Conservation (phyloP, 2,797 vertebrate species). For the Alfaro cultratus region DNA sequence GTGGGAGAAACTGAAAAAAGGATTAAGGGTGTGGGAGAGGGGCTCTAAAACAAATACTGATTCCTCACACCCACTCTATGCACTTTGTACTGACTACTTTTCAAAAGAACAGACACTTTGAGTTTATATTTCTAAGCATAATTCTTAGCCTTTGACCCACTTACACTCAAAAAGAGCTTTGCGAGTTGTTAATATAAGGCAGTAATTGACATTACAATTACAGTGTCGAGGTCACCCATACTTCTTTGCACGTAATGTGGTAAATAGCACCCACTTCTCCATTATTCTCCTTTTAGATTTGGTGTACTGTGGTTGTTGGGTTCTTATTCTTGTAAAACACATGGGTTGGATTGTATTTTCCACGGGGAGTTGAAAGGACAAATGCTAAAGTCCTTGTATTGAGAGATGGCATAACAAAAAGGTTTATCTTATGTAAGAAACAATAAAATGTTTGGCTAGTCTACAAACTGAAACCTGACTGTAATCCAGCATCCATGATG, state of each 20-base stretch:
- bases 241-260: slow-evolving; percentile 2
- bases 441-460: not conserved
- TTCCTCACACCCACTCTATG: slow-evolving; percentile 29
- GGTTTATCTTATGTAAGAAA: slow-evolving; percentile 2
- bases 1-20: not conserved
- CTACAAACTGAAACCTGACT: not conserved
- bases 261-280: slow-evolving; percentile 20
- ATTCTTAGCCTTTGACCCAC: slow-evolving; percentile 10
- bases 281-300: slow-evolving; percentile 12
- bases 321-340: slow-evolving; percentile 18
- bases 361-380: no score
- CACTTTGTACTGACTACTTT: slow-evolving; percentile 19
- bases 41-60: slow-evolving; percentile 11
- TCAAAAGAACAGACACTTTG: not conserved
- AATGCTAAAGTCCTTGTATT: not conserved
- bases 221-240: not conserved
- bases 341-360: not conserved
- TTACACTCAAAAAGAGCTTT: not conserved
- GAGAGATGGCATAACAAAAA: not conserved
- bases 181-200: not conserved
- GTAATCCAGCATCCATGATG: not conserved
- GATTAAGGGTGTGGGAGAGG: not conserved
- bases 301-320: slow-evolving; percentile 9
- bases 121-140: not conserved
- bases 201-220: not conserved